Base-by-base conservation (phyloP, 30 jellyfish, hydroid and myxozoan species). In the Cassiopea xamachana region DNA sequence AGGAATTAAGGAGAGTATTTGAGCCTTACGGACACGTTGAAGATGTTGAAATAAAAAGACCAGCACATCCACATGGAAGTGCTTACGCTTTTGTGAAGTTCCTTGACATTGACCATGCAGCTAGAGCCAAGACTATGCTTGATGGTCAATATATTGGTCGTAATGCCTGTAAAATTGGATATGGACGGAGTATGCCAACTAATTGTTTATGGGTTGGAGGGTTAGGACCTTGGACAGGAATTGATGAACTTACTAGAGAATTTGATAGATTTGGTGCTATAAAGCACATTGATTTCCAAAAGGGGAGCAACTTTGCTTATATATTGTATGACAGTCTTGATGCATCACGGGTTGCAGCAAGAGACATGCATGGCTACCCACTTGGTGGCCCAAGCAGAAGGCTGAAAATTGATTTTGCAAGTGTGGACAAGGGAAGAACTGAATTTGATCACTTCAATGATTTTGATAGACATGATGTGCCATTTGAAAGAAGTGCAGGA, bases 201-300 rank as follows among this genome's bases (percentile, higher is more conserved):
- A 92, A 97, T 17, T 87, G 99, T 50, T 72, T 96, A 62, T 96
- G 99, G 99, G 97, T 96, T 61, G 99, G 99, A 70, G 98, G 99
- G 9, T 82, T 96, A 16, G 99, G 99, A 68, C 96, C 91, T 1
- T 96, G 99, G 99, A 84, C 97, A 45, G 44, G 92, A 6, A 64
- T 93, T 71, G 99, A 96, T n/a, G 93, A 92, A 91, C 90, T 96
- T 50, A 96, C 94, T 10, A 80, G 99, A 50, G 99, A 96, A 87
- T 96, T 96, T 89, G 99, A 96, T 69, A 93, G 99, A 46, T 96
- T 96, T 88, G 99, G 99, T 50, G 98, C 99, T 50, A 83, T 96
- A 46, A 83, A 97, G 80, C 79, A 82, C 89, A 92, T 96, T 71
- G 97, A 89, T 84, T 96, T 87, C 85, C 85, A 46, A 51, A 96